Evolutionary conservation across 2,797 vertebrate species (phyloP).

Genomic region (Rhinogobio ventralis): DNA sequence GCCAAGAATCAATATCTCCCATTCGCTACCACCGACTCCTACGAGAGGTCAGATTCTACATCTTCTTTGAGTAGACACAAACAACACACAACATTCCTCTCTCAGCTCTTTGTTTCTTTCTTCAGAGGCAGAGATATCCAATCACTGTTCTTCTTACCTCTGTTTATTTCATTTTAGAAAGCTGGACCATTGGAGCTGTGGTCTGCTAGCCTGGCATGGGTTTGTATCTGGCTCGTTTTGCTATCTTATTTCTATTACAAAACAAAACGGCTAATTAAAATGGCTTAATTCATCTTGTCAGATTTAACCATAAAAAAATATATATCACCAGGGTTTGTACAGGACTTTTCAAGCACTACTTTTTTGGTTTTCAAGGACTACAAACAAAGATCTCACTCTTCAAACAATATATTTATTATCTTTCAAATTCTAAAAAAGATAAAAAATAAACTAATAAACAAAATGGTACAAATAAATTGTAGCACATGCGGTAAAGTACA

Average conservation of each 20-base stretch:
- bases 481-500: too few relatives aligned
- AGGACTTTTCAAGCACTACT: too few relatives aligned
- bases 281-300: neutral
- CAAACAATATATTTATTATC: too few relatives aligned
- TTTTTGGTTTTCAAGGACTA: too few relatives aligned
- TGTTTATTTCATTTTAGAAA: neutral
- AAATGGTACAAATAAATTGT: too few relatives aligned
- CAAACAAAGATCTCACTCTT: too few relatives aligned
- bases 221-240: neutral
- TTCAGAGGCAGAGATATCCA: neutral
- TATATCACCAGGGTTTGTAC: neutral
- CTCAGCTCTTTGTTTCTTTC: neutral
- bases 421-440: too few relatives aligned
- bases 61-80: slow-evolving; percentile 32
- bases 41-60: slow-evolving; percentile 50
- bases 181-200: neutral
- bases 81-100: slow-evolving; percentile 27
- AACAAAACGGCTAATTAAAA: neutral
- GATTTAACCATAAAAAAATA: neutral
- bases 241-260: neutral
- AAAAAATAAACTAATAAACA: too few relatives aligned
- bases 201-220: neutral
- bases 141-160: neutral
- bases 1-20: slow-evolving; percentile 50
- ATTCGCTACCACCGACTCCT: slow-evolving; percentile 47